Percentiles rank a stretch among this genome's conserved stretches.
These are phyloP conservation scores for Paraescarpia echinospica DNA, from an alignment of 1,140 invertebrate genomes.

Conservation along the genomic window DNA sequence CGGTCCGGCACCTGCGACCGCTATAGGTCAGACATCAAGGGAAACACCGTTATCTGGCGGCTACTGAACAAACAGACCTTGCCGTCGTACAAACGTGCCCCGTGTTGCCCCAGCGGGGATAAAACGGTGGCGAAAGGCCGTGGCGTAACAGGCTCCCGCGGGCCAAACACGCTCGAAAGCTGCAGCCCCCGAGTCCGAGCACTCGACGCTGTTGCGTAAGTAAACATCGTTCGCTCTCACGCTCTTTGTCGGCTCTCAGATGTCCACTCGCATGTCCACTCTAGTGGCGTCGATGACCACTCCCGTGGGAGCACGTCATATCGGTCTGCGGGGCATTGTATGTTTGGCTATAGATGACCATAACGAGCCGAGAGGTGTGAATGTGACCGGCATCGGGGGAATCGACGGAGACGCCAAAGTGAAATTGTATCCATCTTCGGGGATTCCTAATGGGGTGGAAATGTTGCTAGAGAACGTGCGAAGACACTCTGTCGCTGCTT, in stretches of 20 bases:
- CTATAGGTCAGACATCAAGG: neutral
- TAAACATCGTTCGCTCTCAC: neutral
- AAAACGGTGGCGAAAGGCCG: neutral
- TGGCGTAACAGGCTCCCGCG: neutral
- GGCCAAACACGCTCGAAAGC: neutral
- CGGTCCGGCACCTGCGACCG: neutral
- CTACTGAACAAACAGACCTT: neutral
- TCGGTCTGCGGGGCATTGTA: neutral
- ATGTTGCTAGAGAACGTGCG: neutral
- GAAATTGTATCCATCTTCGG: neutral
- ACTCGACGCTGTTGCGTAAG: neutral
- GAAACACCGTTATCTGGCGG: neutral
- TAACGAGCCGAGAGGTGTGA: neutral
- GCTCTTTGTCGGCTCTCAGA: neutral
- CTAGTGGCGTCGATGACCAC: neutral
- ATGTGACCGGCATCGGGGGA: neutral
- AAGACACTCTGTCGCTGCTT: neutral
- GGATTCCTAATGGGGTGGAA: neutral
- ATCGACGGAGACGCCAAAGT: neutral
- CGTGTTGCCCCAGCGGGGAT: neutral
- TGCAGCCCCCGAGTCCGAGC: neutral
- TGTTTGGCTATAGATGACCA: neutral
- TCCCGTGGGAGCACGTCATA: neutral
- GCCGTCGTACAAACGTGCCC: neutral
- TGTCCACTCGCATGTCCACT: neutral